Evolutionary conservation across 2,113 vertebrate species (phyloP), one percentile per base, ranked within the genome.

Genomic region (Chauna torquata): DNA sequence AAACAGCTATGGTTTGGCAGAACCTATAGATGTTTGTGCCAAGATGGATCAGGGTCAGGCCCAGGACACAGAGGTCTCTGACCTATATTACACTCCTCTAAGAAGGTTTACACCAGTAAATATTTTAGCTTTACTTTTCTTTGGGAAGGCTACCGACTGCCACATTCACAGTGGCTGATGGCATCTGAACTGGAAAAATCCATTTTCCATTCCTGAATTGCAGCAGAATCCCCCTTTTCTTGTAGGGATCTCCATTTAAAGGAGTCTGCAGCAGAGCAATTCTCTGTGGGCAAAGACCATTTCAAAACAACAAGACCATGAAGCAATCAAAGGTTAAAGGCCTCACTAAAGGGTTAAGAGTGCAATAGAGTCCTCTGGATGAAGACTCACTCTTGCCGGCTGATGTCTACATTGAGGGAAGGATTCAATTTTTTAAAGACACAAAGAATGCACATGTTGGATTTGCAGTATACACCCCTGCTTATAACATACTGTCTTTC

Each of bases 301-400:
- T 90, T 75, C 64, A 95, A 75, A 96, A 75, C 30, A 94, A 47
- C 54, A 36, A 47, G 34, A 61, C 50, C 38, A 16, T 11, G 87
- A 79, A 90, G 68, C 64, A 81, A 68, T 32, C 40, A 69, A 71
- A 95, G 93, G 96, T 96, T 91, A 95, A 90, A 96, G 92, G 77
- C 88, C 78, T 84, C 6, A 9, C 61, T 93, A 90, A 91, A 94
- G 75, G 74, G 75, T 86, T 88, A 82, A 83, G 76, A 96, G 95
- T 82, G 83, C 86, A 92, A 94, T 81, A 87, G 91, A 96, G 93
- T 95, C 94, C 86, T 95, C 94, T 62, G 90, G 92, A 97, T 95
- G 95, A 95, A 97, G 91, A 74, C 57, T 66, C 68, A 42, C 70
- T 65, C 78, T 81, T 19, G 0, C 44, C 3, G 2, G 57, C 88